Evolutionary conservation across 1,140 invertebrate genomes (phyloP), one percentile per base, ranked within the genome.

Genomic region (Nephila pilipes): DNA sequence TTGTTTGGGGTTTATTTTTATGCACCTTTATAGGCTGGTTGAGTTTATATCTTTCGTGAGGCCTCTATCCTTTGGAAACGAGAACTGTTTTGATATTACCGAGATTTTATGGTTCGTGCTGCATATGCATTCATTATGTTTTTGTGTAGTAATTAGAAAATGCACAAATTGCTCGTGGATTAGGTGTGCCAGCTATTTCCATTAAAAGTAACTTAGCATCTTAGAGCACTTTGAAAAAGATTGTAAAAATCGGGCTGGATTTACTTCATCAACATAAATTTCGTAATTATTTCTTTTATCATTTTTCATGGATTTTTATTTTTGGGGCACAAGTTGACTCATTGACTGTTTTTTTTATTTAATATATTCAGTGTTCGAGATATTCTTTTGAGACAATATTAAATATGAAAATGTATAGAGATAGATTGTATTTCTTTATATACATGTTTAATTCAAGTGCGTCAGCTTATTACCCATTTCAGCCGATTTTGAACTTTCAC

Each of bases 1-100:
- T 46, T 57, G 20, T 54, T 92, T 92, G 63, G 81, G 57, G 29
- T 60, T 90, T 89, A 79, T 89, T 75, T 83, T 90, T 90, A 79
- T 80, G 88, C 38, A 36, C 46, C 55, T 90, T 90, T 90, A 90
- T 79, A 79, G 69, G 55, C 20, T 90, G 65, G 88, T 25, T 79
- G 46, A 90, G 65, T 79, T 90, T 80, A 75, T n/a, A 90, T 80
- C 88, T 46, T 20, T 65, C n/a, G 60, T n/a, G 36, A 46, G 36
- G 36, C 25, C 18, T 58, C 54, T 85, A 12, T 29, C 29, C 20
- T 85, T 85, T 85, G 8, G 63, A 65, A 75, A 75, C 14, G 69
- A 36, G 69, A 25, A 75, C 69, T 32, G 32, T 29, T 75, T 75
- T 75, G 69, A 75, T 75, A 75, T 75, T 75, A 83, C 81, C 46